phyloP scores from a whole-genome alignment of 2,113 vertebrate species.

The Peromyscus leucopus region DNA sequence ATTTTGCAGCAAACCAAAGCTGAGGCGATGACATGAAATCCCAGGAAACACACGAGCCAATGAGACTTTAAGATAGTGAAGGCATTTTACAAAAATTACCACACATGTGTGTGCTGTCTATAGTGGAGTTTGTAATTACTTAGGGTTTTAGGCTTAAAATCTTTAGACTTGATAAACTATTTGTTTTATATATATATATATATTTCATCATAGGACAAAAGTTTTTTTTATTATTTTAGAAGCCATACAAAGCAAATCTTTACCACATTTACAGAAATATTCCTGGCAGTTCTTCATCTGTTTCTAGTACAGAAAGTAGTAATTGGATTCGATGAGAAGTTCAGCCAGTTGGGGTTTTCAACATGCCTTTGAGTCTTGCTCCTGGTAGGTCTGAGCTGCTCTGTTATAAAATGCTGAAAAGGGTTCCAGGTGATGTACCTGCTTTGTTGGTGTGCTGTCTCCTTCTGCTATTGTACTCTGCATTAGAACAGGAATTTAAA shows the following conservation, averaged over 20 bases:
- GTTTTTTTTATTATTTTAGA: neutral
- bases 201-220: neutral
- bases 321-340: neutral
- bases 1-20: slow-evolving; percentile 68
- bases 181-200: neutral
- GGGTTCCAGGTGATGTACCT: neutral
- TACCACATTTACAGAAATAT: neutral
- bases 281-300: slow-evolving; percentile 19
- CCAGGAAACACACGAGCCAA: slow-evolving; percentile 44
- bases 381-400: neutral
- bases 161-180: neutral
- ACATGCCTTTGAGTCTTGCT: neutral
- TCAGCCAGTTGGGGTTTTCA: neutral
- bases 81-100: neutral
- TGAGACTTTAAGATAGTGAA: slow-evolving; percentile 60
- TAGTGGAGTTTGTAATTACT: slow-evolving; percentile 1
- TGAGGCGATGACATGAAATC: neutral
- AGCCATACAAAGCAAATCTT: neutral
- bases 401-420: slow-evolving; percentile 5
- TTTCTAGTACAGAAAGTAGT: neutral
- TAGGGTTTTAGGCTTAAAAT: neutral
- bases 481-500: neutral
- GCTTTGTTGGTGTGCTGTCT: neutral
- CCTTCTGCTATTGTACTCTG: neutral
- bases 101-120: neutral